Conservation (phyloP, 2,113 vertebrate genomes). For the Centrocercus urophasianus region DNA sequence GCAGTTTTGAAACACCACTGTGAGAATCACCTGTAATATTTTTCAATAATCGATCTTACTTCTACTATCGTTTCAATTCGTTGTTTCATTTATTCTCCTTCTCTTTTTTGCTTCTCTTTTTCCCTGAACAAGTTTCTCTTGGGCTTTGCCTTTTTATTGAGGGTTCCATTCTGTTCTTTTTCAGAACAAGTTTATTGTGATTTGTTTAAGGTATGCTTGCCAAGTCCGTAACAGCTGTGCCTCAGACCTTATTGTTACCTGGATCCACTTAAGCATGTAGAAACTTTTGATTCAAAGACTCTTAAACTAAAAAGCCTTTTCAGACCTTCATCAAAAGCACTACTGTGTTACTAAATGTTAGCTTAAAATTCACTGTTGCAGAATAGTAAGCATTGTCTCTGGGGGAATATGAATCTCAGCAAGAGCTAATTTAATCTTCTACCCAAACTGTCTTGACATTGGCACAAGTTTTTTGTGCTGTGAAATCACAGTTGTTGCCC, state of each 20-base stretch:
- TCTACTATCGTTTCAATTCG: background rate
- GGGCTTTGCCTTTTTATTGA: background rate
- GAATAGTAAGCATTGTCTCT: background rate
- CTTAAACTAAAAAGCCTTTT: background rate
- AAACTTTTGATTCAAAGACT: background rate
- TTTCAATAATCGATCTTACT: background rate
- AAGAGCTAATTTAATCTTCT: background rate
- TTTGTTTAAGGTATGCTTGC: background rate
- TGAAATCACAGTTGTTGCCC: background rate
- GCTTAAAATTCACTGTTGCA: background rate
- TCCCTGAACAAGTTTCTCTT: background rate
- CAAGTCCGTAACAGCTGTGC: background rate
- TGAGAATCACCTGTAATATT: background rate
- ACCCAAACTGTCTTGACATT: background rate
- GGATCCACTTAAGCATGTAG: background rate
- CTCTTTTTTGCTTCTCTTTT: background rate
- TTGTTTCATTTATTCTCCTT: background rate
- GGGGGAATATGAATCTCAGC: background rate
- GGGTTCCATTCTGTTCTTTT: background rate
- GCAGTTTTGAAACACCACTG: background rate
- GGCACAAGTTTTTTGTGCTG: background rate
- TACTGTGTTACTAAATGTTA: background rate
- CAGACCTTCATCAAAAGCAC: background rate
- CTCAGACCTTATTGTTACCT: fast-evolving
- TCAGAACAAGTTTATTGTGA: background rate